phyloP scores from a whole-genome alignment of 1,140 invertebrate species.

The Melipona quadrifasciata region DNA sequence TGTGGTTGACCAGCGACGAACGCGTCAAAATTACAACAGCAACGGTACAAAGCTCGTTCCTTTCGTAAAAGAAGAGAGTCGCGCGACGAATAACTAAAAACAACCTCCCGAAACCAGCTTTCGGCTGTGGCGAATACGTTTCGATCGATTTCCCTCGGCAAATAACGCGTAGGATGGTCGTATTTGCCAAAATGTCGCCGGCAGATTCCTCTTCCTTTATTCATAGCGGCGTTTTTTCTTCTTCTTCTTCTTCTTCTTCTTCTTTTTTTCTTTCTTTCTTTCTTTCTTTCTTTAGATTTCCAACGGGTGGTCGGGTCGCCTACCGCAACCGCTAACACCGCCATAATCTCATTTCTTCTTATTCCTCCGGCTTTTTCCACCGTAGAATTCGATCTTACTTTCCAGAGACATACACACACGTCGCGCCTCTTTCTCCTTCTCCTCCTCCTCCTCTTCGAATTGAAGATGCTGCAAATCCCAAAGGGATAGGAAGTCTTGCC shows the following conservation, averaged over 20 bases:
- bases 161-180: not conserved
- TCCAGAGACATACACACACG: slow-evolving; percentile 17
- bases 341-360: slow-evolving; percentile 39
- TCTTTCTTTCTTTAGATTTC: slow-evolving; percentile 1
- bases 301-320: not conserved
- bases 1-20: not conserved
- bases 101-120: not conserved
- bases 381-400: slow-evolving; percentile 47
- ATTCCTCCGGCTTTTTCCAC: slow-evolving; percentile 27
- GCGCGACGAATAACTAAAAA: too few relatives aligned
- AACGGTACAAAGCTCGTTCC: too few relatives aligned
- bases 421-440: slow-evolving; percentile 19
- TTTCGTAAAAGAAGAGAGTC: too few relatives aligned
- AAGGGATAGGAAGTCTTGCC: slow-evolving; percentile 20
- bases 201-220: not conserved
- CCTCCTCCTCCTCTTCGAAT: slow-evolving; percentile 56
- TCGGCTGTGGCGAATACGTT: not conserved
- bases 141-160: not conserved
- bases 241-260: too few relatives aligned
- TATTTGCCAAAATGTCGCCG: slow-evolving; percentile 10
- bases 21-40: not conserved
- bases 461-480: slow-evolving; percentile 70
- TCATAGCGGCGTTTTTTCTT: not conserved
- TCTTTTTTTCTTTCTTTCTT: not conserved
- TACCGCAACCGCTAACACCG: slow-evolving; percentile 28